Conservation (phyloP, 2,888 invertebrate species). For the Marronus borbonicus region DNA sequence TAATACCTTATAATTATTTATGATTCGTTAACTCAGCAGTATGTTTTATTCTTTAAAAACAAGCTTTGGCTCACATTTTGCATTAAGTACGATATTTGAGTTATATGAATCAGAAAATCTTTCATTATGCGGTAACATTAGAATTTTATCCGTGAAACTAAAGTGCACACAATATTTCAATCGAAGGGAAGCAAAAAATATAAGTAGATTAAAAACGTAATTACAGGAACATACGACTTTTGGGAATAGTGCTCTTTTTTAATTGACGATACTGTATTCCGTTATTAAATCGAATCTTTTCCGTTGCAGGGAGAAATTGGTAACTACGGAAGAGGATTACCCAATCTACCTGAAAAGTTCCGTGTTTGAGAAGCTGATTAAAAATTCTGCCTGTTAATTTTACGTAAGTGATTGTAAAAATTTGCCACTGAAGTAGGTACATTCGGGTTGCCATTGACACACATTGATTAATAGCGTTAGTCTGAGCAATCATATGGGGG, state of each 20-base stretch:
- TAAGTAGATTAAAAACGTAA: conserved; percentile 13
- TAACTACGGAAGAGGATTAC: conserved; percentile 34
- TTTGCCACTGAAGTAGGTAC: not conserved
- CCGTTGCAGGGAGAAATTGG: conserved; percentile 13
- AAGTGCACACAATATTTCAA: no score
- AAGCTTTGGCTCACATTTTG: no score
- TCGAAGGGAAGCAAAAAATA: not conserved
- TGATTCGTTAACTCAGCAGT: no score
- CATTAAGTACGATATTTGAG: no score
- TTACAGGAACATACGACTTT: not conserved
- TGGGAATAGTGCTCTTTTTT: not conserved
- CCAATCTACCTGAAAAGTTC: conserved; percentile 46
- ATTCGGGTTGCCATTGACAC: not conserved
- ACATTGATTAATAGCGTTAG: no score
- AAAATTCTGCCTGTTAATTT: conserved; percentile 70
- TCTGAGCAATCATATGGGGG: no score
- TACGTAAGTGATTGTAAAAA: conserved; percentile 65
- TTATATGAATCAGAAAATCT: no score
- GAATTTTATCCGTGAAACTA: no score
- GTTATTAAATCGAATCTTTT: conserved; percentile 35
- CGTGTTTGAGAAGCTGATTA: conserved; percentile 71
- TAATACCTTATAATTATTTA: no score
- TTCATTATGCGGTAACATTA: no score
- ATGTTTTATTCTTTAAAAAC: no score
- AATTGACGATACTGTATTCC: conserved; percentile 7